Conservation (phyloP, 2,113 vertebrate genomes). For the Lepisosteus osseus region DNA sequence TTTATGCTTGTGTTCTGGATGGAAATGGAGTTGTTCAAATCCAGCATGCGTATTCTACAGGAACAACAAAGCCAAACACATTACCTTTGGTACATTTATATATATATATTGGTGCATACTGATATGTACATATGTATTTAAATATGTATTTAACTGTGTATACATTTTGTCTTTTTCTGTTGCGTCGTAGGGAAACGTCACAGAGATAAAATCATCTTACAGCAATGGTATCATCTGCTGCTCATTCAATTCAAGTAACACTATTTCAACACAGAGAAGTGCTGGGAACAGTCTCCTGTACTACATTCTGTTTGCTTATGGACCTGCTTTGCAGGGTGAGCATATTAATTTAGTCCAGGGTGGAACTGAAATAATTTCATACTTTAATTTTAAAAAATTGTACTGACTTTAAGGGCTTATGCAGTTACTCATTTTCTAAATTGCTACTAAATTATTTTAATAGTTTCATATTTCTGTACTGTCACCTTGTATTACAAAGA, state of each 20-base stretch:
- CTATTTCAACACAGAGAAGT: conserved; percentile 44
- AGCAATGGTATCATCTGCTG: conserved; percentile 55
- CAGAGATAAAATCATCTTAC: conserved; percentile 32
- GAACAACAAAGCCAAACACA: conserved; percentile 29
- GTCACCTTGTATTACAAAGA: too few species aligned
- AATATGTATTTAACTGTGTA: neutral
- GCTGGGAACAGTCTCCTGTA: conserved; percentile 28
- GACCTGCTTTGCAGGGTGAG: conserved; percentile 48
- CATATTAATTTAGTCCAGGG: neutral
- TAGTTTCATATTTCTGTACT: too few species aligned
- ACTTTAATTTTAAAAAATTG: neutral
- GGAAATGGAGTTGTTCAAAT: conserved; percentile 33
- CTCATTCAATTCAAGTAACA: conserved; percentile 59
- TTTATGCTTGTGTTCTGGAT: conserved; percentile 59
- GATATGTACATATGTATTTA: neutral
- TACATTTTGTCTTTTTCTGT: neutral
- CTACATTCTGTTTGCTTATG: conserved; percentile 56
- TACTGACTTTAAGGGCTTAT: too few species aligned
- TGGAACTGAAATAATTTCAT: too few species aligned
- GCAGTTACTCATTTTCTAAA: too few species aligned
- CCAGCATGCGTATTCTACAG: conserved; percentile 56
- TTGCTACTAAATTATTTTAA: too few species aligned
- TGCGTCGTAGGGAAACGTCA: conserved; percentile 52
- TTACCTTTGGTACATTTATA: conserved; percentile 50
- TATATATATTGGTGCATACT: neutral